Percentiles rank a stretch among this genome's conserved stretches.
phyloP scores from a whole-genome alignment of 2,888 invertebrate genomes.

The Belgica antarctica region DNA sequence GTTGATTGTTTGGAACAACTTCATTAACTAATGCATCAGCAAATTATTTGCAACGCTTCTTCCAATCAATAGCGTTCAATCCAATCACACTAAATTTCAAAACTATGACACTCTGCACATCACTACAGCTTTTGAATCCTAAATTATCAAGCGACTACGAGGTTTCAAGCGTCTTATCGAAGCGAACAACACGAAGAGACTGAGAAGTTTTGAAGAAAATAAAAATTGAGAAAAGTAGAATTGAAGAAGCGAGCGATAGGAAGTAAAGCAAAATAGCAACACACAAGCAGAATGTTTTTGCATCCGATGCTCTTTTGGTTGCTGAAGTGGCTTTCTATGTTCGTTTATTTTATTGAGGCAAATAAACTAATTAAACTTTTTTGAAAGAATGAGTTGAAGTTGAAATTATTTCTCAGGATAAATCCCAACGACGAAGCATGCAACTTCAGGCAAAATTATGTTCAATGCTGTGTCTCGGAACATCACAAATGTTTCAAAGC shows the following conservation, averaged over 20 bases:
- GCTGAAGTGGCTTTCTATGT: no score
- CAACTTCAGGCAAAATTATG: no score
- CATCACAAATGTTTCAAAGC: no score
- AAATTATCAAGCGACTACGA: no score
- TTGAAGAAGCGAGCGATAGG: neutral
- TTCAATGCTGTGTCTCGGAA: no score
- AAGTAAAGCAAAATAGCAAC: neutral
- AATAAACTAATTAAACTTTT: no score
- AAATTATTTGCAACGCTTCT: neutral
- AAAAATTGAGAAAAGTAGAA: neutral
- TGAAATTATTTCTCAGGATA: no score
- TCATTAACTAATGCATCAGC: neutral
- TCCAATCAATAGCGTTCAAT: neutral
- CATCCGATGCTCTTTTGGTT: no score
- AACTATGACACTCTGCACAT: neutral
- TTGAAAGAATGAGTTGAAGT: no score
- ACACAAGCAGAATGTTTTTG: no score
- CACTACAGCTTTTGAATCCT: neutral
- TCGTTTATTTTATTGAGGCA: no score
- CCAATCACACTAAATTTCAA: neutral
- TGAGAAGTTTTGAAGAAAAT: slow-evolving; percentile 14
- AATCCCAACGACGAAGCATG: no score
- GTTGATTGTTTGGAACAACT: neutral
- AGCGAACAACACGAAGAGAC: slow-evolving; percentile 24
- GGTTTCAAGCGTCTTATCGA: slow-evolving; percentile 37